Evolutionary conservation across 2,797 vertebrate species (phyloP).

Genomic region (Spheniscus humboldti): DNA sequence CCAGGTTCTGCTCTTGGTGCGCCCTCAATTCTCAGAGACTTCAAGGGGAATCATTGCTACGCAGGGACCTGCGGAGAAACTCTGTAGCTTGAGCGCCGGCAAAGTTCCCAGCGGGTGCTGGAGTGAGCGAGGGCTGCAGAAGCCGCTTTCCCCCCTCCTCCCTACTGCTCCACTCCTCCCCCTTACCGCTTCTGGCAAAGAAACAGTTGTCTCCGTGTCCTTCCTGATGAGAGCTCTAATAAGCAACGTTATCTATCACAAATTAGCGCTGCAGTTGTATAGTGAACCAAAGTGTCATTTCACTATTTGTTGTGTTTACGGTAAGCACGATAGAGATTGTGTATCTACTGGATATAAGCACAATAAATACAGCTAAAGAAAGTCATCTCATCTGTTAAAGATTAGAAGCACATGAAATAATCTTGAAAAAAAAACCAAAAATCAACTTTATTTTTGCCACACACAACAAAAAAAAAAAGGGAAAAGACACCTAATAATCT

Average conservation of each 20-base stretch:
- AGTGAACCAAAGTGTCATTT: neutral
- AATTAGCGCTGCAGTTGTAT: neutral
- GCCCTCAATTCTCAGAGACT: neutral
- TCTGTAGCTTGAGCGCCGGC: fast-evolving
- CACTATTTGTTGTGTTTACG: neutral
- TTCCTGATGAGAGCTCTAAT: neutral
- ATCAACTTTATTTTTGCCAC: slow-evolving; percentile 59
- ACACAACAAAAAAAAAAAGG: neutral
- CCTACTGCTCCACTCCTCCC: neutral
- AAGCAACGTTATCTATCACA: neutral
- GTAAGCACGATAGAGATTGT: neutral
- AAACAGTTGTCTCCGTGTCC: neutral
- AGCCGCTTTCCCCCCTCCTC: neutral
- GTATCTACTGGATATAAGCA: neutral
- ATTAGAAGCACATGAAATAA: slow-evolving; percentile 37
- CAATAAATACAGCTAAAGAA: neutral
- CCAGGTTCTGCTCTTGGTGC: neutral
- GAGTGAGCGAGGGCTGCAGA: neutral
- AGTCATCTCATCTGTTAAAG: neutral
- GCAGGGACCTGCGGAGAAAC: neutral
- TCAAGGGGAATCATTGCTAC: neutral
- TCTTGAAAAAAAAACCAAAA: neutral
- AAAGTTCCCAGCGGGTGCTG: neutral
- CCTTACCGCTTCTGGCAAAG: neutral
- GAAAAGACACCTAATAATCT: slow-evolving; percentile 54